These are phyloP conservation scores for Paratrypauchen microcephalus DNA, from an alignment of 2,797 vertebrate genomes.

Conservation along the genomic window DNA sequence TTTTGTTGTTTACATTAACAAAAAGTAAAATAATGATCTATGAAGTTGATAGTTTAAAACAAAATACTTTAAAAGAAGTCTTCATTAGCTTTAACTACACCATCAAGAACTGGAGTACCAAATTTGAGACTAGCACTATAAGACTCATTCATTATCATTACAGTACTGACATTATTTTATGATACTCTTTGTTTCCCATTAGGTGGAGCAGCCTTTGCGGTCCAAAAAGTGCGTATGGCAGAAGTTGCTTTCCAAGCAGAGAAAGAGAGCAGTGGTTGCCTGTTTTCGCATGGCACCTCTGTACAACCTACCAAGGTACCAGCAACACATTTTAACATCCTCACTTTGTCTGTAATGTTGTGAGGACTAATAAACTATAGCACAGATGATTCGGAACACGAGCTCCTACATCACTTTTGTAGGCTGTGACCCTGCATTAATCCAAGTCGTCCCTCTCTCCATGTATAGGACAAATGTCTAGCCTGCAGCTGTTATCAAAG, in stretches of 20 bases:
- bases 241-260: conserved; percentile 96
- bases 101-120: neutral
- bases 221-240: conserved; percentile 99
- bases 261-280: conserved; percentile 96
- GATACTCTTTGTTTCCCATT: neutral
- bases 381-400: conserved; percentile 2
- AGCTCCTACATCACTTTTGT: conserved; percentile 26
- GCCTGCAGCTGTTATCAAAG: conserved; percentile 65
- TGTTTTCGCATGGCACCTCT: conserved; percentile 98
- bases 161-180: neutral
- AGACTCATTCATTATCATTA: neutral
- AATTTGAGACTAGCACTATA: neutral
- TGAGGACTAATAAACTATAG: conserved; percentile 1
- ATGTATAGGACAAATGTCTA: conserved; percentile 65
- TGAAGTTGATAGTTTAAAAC: too few relatives aligned
- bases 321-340: conserved; percentile 6
- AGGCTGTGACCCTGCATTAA: conserved; percentile 62
- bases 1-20: too few relatives aligned
- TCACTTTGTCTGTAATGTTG: neutral
- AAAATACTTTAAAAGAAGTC: too few relatives aligned
- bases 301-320: conserved; percentile 95
- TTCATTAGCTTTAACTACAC: too few relatives aligned
- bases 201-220: conserved; percentile 97
- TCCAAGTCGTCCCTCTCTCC: conserved; percentile 35
- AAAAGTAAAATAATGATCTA: too few relatives aligned